Percentiles rank a stretch among this genome's conserved stretches.
phyloP scores from a whole-genome alignment of 2,888 invertebrate species.

The Drosophila quinaria region DNA sequence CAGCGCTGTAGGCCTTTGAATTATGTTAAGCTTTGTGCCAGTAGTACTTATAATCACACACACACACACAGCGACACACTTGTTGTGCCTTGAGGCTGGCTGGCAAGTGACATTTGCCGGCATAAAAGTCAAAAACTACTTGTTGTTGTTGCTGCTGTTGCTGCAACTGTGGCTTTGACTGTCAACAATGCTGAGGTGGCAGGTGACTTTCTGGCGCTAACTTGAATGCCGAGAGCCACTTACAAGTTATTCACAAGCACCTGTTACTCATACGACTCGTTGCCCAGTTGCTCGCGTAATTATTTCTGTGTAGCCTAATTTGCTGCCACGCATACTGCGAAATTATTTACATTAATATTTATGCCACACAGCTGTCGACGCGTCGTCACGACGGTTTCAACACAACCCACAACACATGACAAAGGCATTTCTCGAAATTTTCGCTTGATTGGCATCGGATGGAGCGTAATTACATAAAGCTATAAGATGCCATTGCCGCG shows the following conservation, averaged over 20 bases:
- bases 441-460: conserved; percentile 35
- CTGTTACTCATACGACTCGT: conserved; percentile 64
- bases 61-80: conserved; percentile 20
- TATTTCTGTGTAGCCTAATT: conserved; percentile 55
- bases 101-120: conserved; percentile 78
- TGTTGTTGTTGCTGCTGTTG: conserved; percentile 50
- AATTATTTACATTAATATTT: conserved; percentile 39
- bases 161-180: conserved; percentile 69
- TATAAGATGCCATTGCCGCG: conserved; percentile 31
- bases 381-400: not conserved
- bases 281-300: conserved; percentile 40
- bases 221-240: conserved; percentile 69
- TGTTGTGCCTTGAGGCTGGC: conserved; percentile 52
- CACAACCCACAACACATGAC: conserved; percentile 14
- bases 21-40: conserved; percentile 74
- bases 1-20: conserved; percentile 56
- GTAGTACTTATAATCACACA: conserved; percentile 59
- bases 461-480: conserved; percentile 48
- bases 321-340: conserved; percentile 14
- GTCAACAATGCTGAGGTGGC: conserved; percentile 71
- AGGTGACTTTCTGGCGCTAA: conserved; percentile 36
- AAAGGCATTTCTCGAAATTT: conserved; percentile 18
- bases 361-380: conserved; percentile 26
- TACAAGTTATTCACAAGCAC: conserved; percentile 58
- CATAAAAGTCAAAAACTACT: conserved; percentile 80